Percentiles rank a stretch among this genome's conserved stretches.
Evolutionary conservation across 2,888 invertebrate genomes (phyloP).

Genomic region (Cheilosia variabilis): DNA sequence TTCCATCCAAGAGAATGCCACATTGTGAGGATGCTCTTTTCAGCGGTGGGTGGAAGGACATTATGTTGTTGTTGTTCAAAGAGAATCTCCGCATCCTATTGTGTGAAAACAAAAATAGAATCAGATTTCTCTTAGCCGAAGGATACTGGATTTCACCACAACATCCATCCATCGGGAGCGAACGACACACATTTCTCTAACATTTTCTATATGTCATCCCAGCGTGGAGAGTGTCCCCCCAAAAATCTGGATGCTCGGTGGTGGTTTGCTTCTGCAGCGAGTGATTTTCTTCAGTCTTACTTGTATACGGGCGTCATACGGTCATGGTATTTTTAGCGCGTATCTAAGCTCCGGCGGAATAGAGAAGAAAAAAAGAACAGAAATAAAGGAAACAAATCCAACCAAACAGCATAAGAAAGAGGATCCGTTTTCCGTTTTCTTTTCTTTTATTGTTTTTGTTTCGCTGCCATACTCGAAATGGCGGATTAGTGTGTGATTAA

Average conservation of each 20-base stretch:
- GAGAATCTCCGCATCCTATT: constrained; percentile 26
- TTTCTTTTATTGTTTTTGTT: constrained; percentile 59
- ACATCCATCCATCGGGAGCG: constrained; percentile 28
- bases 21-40: constrained; percentile 7
- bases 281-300: constrained; percentile 82
- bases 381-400: constrained; percentile 18
- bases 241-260: constrained; percentile 44
- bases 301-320: constrained; percentile 83
- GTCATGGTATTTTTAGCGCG: constrained; percentile 78
- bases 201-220: constrained; percentile 40
- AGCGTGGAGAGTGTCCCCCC: constrained; percentile 40
- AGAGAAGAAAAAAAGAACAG: constrained; percentile 18
- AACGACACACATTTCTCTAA: constrained; percentile 21
- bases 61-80: constrained; percentile 4
- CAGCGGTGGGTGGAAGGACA: neutral
- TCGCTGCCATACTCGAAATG: constrained; percentile 38
- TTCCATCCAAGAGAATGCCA: constrained; percentile 18
- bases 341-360: constrained; percentile 49
- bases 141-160: constrained; percentile 60
- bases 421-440: constrained; percentile 42
- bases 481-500: constrained; percentile 40
- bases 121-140: constrained; percentile 39
- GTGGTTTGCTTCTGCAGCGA: constrained; percentile 79
- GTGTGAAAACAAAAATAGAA: constrained; percentile 48
- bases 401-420: constrained; percentile 52